Base-by-base conservation (phyloP, 2,797 vertebrate genomes). In the Hafferia zeledoni region DNA sequence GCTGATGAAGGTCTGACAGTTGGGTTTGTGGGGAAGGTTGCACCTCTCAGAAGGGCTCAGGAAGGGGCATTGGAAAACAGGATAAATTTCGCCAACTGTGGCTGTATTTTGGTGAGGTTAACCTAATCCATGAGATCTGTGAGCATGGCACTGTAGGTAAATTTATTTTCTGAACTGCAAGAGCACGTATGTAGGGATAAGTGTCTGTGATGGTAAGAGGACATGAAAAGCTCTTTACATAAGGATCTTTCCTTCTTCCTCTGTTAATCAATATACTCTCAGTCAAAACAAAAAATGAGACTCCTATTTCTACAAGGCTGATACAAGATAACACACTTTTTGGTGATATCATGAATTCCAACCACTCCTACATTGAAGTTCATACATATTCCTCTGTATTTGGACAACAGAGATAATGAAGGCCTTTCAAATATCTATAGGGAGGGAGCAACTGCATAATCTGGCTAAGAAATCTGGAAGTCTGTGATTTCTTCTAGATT, bases 151-250 rank as follows among this genome's bases (percentile, higher is more conserved):
- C 3, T 50, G 18, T 19, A 17, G 31, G 27, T n/a, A 69, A 64
- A 95, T 22, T 28, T 31, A 50, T 72, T 76, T 64, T 27, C 37
- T 76, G 24, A 90, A 68, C 13, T 60, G 33, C n/a, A 53, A n/a
- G 4, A 77, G 30, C 24, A 77, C 25, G 39, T 0, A 0, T 19
- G 10, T 17, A 59, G 16, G 28, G 31, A 44, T 17, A 39, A 72
- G 16, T 13, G 46, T 22, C 33, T 61, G 12, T 50, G 49, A 46
- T 1, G 2, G 10, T 16, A 57, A 69, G 22, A 84, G 35, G 43
- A 75, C 14, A 24, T 11, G 9, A 49, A 75, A 81, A 87, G 46
- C 24, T 87, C 74, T 55, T 83, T 84, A 47, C 2, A 2, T 33
- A 76, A 89, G 17, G 3, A 61, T 39, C 6, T 91, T 27, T 79